Percentiles rank a stretch among this genome's conserved stretches.
Conservation (phyloP, 2,888 invertebrate species). For the Clivina fossor region DNA sequence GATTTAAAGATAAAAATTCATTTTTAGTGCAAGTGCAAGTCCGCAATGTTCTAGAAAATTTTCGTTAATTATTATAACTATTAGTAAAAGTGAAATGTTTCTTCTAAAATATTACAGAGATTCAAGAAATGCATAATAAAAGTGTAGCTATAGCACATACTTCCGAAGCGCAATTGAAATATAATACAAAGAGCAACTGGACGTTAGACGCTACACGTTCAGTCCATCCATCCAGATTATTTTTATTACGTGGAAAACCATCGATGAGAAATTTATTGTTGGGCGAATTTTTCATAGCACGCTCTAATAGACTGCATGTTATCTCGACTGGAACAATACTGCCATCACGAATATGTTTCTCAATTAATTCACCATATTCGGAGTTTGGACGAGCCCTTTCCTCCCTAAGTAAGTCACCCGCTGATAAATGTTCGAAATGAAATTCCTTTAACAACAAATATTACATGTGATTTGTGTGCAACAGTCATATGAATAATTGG, state of each 20-base stretch:
- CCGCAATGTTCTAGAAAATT: too few species aligned
- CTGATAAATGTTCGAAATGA: slow-evolving; percentile 82
- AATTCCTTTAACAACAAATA: slow-evolving; percentile 55
- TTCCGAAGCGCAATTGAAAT: slow-evolving; percentile 85
- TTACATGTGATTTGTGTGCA: slow-evolving; percentile 32
- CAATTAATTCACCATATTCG: slow-evolving; percentile 88
- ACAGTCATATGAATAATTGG: slow-evolving; percentile 26
- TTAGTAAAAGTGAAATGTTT: too few species aligned
- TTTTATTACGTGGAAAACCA: slow-evolving; percentile 96
- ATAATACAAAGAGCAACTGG: slow-evolving; percentile 83
- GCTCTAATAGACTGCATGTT: slow-evolving; percentile 91
- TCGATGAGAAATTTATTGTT: slow-evolving; percentile 87
- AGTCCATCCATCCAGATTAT: slow-evolving; percentile 96
- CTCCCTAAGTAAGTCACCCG: slow-evolving; percentile 91
- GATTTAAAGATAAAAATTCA: too few species aligned
- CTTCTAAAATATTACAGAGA: slow-evolving; percentile 13
- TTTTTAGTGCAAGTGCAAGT: too few species aligned
- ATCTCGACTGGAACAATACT: slow-evolving; percentile 98
- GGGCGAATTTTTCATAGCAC: slow-evolving; percentile 70
- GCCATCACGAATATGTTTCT: slow-evolving; percentile 87
- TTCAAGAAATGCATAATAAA: slow-evolving; percentile 12
- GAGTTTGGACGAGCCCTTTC: slow-evolving; percentile 86
- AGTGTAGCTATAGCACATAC: slow-evolving; percentile 48
- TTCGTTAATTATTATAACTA: background rate
- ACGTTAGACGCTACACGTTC: slow-evolving; percentile 80